Base-by-base conservation (phyloP, 2,888 invertebrate species). In the Sarcophaga carnaria region DNA sequence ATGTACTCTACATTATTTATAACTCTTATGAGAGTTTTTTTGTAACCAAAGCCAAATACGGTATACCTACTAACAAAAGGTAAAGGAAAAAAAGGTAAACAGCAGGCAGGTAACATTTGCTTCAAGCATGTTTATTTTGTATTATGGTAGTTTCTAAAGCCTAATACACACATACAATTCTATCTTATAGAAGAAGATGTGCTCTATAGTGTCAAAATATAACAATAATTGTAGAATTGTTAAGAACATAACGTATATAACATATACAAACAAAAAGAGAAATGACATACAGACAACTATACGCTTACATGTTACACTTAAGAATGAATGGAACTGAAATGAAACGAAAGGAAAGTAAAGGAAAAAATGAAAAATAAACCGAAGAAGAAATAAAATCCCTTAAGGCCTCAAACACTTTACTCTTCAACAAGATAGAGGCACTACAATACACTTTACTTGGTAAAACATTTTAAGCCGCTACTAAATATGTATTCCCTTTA, bases 171-270 rank as follows among this genome's bases (percentile, higher is more conserved):
- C 45, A 27, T 27, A 76, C 54, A 75, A 4, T 4, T 27, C 14
- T 49, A 11, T 49, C 14, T 12, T 49, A 49, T 11, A 49, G 14
- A 49, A 47, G 27, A 60, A 25, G 14, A 66, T 69, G 20, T 60
- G 17, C 60, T 60, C 4, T 27, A 12, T 67, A 47, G 72, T 66
- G 66, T 74, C 59, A 80, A 80, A 80, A 59, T 66, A 45, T 66
- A 80, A 63, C 72, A 80, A 72, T 74, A 80, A 80, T 80, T 69
- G 62, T 80, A 54, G 37, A 62, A 74, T 67, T 69, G 11, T 69
- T 62, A 67, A 75, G 74, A 80, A 49, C 45, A 22, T n/a, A 71
- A 74, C 25, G 37, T 47, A 79, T 54, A 37, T 37, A 72, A 66
- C 45, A 59, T 6, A 67, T 25, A 60, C 5, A 67, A 20, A 60